Evolutionary conservation across 2,888 invertebrate genomes (phyloP).

Genomic region (Rhingia rostrata): DNA sequence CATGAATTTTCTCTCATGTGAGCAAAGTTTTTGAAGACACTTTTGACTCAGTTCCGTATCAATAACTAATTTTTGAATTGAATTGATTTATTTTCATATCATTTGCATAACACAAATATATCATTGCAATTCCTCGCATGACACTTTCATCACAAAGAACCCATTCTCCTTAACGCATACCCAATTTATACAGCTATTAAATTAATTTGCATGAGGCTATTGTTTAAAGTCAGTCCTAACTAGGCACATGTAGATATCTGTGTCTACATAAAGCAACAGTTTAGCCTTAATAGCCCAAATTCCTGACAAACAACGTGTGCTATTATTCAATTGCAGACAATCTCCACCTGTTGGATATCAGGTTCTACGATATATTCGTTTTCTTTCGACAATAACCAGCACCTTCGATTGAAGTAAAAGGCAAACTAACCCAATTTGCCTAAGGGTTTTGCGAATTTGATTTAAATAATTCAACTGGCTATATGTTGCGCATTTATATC

Average conservation of each 20-base stretch:
- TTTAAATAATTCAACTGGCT: neutral
- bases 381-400: neutral
- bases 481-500: neutral
- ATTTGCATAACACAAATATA: too few relatives aligned
- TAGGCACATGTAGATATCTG: neutral
- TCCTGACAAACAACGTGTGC: neutral
- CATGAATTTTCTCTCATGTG: too few relatives aligned
- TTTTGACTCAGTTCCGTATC: too few relatives aligned
- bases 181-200: too few relatives aligned
- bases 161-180: too few relatives aligned
- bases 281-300: neutral
- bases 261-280: neutral
- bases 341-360: constrained; percentile 10
- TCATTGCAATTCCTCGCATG: too few relatives aligned
- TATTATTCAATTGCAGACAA: neutral
- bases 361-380: constrained; percentile 1
- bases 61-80: too few relatives aligned
- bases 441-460: neutral
- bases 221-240: neutral
- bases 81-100: too few relatives aligned
- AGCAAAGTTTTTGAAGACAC: too few relatives aligned
- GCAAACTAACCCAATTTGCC: constrained; percentile 1
- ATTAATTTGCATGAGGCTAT: too few relatives aligned
- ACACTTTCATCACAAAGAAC: too few relatives aligned
- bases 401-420: neutral